Percentiles rank a stretch among this genome's conserved stretches.
Evolutionary conservation across 1,140 invertebrate genomes (phyloP).

Genomic region (Coenobita brevimanus): DNA sequence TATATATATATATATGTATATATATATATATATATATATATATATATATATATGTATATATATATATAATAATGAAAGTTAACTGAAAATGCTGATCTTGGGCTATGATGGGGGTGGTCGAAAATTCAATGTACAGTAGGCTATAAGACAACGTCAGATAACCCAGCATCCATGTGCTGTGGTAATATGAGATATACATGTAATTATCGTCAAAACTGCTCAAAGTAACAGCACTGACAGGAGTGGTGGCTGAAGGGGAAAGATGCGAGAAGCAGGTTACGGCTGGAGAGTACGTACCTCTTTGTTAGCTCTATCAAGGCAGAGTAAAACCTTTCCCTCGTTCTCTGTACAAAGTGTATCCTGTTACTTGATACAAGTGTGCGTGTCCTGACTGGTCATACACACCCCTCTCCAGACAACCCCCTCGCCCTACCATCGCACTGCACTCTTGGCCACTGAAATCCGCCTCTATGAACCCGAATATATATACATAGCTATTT

Average conservation of each 20-base stretch:
- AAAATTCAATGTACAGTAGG: too few relatives aligned
- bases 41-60: slow-evolving; percentile 21
- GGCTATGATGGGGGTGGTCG: background rate
- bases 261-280: too few relatives aligned
- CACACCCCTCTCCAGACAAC: slow-evolving; percentile 56
- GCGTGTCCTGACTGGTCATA: slow-evolving; percentile 60
- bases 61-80: background rate
- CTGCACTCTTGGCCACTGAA: slow-evolving; percentile 63
- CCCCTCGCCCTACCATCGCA: slow-evolving; percentile 64
- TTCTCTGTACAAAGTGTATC: slow-evolving; percentile 62
- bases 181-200: background rate
- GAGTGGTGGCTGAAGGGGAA: background rate
- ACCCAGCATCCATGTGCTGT: background rate
- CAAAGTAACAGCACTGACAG: background rate
- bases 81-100: background rate
- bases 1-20: slow-evolving; percentile 15
- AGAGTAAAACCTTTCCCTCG: slow-evolving; percentile 41
- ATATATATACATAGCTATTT: slow-evolving; percentile 61
- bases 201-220: background rate
- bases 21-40: slow-evolving; percentile 18
- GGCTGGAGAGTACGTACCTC: slow-evolving; percentile 55
- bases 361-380: slow-evolving; percentile 55
- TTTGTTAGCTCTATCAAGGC: slow-evolving; percentile 54
- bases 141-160: background rate
- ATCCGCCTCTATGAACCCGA: slow-evolving; percentile 41